Conservation (phyloP, 2,797 vertebrate species). For the Nyctibius grandis region DNA sequence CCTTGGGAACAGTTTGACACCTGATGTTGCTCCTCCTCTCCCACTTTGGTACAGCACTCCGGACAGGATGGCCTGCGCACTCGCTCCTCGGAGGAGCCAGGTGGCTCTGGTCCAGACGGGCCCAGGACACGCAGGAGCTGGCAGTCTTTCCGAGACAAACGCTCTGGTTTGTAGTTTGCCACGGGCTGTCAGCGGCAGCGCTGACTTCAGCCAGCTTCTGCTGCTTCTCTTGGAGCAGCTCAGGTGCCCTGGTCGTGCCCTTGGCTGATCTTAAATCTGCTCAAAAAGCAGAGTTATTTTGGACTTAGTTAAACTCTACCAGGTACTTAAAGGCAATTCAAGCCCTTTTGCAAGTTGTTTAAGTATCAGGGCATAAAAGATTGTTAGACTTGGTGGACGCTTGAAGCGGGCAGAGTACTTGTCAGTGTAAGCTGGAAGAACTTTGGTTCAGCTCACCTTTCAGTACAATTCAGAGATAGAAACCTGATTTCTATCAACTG, state of each 20-base stretch:
- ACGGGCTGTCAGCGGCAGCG: accelerated
- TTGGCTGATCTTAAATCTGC: background rate
- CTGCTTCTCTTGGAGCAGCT: background rate
- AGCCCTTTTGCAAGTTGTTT: background rate
- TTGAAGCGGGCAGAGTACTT: background rate
- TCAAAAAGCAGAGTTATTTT: background rate
- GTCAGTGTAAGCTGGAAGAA: background rate
- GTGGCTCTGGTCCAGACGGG: background rate
- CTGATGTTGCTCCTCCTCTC: background rate
- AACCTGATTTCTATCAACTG: background rate
- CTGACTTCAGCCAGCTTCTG: background rate
- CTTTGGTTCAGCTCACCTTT: background rate
- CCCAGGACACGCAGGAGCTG: background rate
- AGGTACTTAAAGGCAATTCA: background rate
- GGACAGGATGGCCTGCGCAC: accelerated
- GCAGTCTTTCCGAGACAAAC: background rate
- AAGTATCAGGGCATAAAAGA: background rate
- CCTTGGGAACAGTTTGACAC: background rate
- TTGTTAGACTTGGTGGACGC: background rate
- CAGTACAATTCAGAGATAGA: background rate
- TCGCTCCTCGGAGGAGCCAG: background rate
- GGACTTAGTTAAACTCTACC: background rate
- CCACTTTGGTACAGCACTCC: accelerated
- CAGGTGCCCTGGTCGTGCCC: background rate
- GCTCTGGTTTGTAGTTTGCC: background rate